Evolutionary conservation across 2,113 vertebrate species (phyloP).

Genomic region (Carassius gibelio): DNA sequence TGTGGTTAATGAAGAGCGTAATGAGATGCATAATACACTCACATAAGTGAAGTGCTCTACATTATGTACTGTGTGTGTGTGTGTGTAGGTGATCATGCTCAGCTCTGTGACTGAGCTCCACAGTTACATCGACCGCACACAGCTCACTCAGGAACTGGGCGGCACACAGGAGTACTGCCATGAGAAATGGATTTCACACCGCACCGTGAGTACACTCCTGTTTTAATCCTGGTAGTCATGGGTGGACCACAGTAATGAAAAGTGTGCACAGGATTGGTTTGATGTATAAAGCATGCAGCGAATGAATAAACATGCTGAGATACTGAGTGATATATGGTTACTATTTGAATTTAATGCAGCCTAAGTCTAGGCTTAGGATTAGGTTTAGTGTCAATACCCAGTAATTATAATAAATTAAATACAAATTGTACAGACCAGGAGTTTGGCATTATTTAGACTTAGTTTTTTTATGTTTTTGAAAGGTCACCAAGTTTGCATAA

Average conservation of each 20-base stretch:
- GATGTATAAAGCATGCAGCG: not conserved
- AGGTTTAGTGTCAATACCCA: too few relatives aligned
- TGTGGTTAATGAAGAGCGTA: conserved; percentile 44
- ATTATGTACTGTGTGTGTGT: not conserved
- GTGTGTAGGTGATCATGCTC: conserved; percentile 93
- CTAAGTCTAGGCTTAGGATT: too few relatives aligned
- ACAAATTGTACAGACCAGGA: too few relatives aligned
- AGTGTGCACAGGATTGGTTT: not conserved
- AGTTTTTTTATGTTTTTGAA: too few relatives aligned
- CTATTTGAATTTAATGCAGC: too few relatives aligned
- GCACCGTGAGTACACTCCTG: conserved; percentile 80
- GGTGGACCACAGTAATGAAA: not conserved
- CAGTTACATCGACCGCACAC: conserved; percentile 89
- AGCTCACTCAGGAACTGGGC: conserved; percentile 93
- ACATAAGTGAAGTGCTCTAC: conserved; percentile 19
- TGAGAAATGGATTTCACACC: conserved; percentile 89
- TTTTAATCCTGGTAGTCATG: not conserved
- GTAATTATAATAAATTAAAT: too few relatives aligned
- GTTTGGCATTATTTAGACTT: too few relatives aligned
- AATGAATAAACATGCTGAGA: not conserved
- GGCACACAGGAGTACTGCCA: conserved; percentile 95
- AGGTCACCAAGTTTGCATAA: too few relatives aligned
- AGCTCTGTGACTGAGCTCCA: conserved; percentile 94
- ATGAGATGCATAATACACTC: conserved; percentile 10
- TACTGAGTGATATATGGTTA: too few relatives aligned